Evolutionary conservation across 2,888 invertebrate genomes (phyloP).

Genomic region (Calliopum simillimum): DNA sequence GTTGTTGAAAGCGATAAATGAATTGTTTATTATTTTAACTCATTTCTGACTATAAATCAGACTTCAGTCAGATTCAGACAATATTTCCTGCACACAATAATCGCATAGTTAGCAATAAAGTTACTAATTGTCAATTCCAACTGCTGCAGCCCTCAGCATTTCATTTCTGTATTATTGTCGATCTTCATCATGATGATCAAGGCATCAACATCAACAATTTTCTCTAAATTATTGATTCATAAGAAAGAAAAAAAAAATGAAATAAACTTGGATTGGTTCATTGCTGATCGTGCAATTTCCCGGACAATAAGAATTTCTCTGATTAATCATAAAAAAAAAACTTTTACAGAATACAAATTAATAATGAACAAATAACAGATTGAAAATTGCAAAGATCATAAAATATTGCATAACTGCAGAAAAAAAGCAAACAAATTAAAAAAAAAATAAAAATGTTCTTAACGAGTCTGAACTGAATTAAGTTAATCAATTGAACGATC

Average conservation of each 20-base stretch:
- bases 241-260: conserved; percentile 27
- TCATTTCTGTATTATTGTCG: conserved; percentile 25
- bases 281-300: conserved; percentile 37
- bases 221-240: conserved; percentile 25
- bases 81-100: not conserved
- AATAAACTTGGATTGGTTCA: conserved; percentile 1
- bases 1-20: conserved; percentile 19
- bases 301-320: conserved; percentile 31
- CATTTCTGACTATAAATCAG: not conserved
- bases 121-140: not conserved
- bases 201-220: conserved; percentile 1
- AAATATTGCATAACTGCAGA: too few relatives aligned
- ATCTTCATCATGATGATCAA: conserved; percentile 27
- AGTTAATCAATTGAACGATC: conserved; percentile 34
- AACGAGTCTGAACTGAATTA: conserved; percentile 37
- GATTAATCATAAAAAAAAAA: conserved; percentile 38
- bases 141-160: conserved; percentile 25
- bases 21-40: conserved; percentile 25
- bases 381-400: not conserved
- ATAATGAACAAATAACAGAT: conserved; percentile 2
- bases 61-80: not conserved
- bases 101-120: not conserved
- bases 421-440: too few relatives aligned
- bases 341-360: not conserved
- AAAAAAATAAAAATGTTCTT: conserved; percentile 1